These are phyloP conservation scores for Apodemus speciosus DNA, from an alignment of 2,113 vertebrate genomes.

Conservation along the genomic window DNA sequence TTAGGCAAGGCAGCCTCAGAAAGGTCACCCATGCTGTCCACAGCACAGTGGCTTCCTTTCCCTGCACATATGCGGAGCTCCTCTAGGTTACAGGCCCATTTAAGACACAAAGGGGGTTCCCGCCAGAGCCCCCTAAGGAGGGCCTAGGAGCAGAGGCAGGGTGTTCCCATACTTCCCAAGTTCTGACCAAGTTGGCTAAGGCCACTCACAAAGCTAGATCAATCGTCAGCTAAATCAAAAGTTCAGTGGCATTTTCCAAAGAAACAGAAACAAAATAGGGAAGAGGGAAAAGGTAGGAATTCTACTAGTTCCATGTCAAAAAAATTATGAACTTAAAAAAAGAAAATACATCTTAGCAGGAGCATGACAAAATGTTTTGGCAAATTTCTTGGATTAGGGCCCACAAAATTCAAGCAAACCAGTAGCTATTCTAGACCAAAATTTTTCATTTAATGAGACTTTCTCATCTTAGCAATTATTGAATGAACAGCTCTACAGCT, in stretches of 20 bases:
- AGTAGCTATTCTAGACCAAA: neutral
- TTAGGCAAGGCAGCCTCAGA: neutral
- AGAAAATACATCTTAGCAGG: neutral
- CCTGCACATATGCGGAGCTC: neutral
- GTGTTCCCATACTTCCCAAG: neutral
- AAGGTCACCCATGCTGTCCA: neutral
- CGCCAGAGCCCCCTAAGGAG: neutral
- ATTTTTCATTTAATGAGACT: neutral
- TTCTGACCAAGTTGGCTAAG: neutral
- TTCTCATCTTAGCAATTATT: neutral
- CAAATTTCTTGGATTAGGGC: neutral
- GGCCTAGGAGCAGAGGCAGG: neutral
- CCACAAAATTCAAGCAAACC: neutral
- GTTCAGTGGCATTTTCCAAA: neutral
- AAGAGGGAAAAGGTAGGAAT: neutral
- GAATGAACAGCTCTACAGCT: neutral
- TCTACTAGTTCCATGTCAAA: neutral
- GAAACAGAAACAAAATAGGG: neutral
- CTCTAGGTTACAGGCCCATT: neutral
- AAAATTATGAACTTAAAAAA: neutral
- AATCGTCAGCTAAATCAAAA: neutral
- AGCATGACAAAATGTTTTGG: neutral
- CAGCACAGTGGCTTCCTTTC: neutral
- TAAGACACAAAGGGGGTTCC: neutral
- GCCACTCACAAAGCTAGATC: neutral